A percentile compares a stretch with the other conserved stretches of the same genome.
Evolutionary conservation across 1,140 invertebrate genomes (phyloP).

Genomic region (Drosophila oshimai): DNA sequence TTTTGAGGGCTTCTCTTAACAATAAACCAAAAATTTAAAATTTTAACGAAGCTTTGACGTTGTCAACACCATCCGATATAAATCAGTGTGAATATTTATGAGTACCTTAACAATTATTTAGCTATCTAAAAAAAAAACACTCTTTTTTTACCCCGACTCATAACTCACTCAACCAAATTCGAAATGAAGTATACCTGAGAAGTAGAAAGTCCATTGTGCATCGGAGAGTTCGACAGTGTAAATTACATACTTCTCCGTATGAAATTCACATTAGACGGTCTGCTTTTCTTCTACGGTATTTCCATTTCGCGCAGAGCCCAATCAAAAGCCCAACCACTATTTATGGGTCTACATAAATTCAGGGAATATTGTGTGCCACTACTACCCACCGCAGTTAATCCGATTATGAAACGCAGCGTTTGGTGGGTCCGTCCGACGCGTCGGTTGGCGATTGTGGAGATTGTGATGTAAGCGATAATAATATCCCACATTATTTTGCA

Average conservation of each 20-base stretch:
- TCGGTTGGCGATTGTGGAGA: conserved; percentile 1
- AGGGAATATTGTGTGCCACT: conserved; percentile 58
- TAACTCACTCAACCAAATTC: neutral
- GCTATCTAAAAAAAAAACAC: neutral
- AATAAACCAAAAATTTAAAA: neutral
- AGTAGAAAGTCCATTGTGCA: conserved; percentile 17
- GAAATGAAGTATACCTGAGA: conserved; percentile 18
- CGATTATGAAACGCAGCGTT: conserved; percentile 64
- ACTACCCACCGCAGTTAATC: conserved; percentile 78
- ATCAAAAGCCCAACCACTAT: conserved; percentile 60
- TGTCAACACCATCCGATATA: no score
- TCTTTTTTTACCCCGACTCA: neutral
- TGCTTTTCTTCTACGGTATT: conserved; percentile 35
- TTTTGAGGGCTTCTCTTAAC: no score
- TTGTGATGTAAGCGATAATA: conserved; percentile 34
- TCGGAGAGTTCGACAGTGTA: conserved; percentile 3
- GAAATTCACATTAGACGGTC: conserved; percentile 52
- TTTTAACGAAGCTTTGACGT: neutral
- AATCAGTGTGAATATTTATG: neutral
- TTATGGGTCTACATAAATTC: conserved; percentile 76
- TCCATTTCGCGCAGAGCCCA: conserved; percentile 47
- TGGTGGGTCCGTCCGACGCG: neutral
- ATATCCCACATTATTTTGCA: conserved; percentile 49
- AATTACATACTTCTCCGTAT: conserved; percentile 37
- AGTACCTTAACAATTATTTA: neutral